Evolutionary conservation across 2,888 invertebrate genomes (phyloP), one percentile per base, ranked within the genome.

Genomic region (Gymnoscelis rufifasciata): DNA sequence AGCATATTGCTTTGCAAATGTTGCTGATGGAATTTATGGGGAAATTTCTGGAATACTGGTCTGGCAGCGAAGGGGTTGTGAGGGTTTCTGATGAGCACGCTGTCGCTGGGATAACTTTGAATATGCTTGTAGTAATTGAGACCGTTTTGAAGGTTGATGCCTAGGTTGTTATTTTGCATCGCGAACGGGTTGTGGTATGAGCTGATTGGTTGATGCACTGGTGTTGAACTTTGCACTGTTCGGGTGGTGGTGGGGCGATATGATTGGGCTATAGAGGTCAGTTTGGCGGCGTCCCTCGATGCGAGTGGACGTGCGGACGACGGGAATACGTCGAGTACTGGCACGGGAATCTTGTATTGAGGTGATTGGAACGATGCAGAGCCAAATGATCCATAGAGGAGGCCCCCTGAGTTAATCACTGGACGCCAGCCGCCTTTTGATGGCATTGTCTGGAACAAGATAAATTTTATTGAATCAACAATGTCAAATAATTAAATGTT

Each of bases 351-450:
- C 57, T 83, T 86, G 66, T 88, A 84, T 74, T 60, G 51, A 31
- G 75, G 78, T 5, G 82, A 70, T 56, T 84, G 86, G 0, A 84
- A 66, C 0, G 81, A 79, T 7, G 80, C 71, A 6, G 74, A 77
- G 39, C 74, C 76, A 48, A 67, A 76, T 2, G 80, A 67, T 26
- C 74, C 76, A 60, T 86, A 88, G 1, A 81, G 48, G 0, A 82
- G 66, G 1, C 84, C 81, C 13, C 76, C 64, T 2, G 84, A 78
- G 2, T 90, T 89, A 10, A 91, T 66, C 13, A 91, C 91, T 28
- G 91, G 91, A 54, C 91, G 76, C 91, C 91, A 91, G 31, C 91
- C 91, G 59, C 91, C 89, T 64, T 90, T 89, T 35, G 90, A 86
- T 61, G 89, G 83, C 55, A 89, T 59, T 48, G 74, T 69, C 88